Base-by-base conservation (phyloP, 2,797 vertebrate genomes). In the Sitta carolinensis region DNA sequence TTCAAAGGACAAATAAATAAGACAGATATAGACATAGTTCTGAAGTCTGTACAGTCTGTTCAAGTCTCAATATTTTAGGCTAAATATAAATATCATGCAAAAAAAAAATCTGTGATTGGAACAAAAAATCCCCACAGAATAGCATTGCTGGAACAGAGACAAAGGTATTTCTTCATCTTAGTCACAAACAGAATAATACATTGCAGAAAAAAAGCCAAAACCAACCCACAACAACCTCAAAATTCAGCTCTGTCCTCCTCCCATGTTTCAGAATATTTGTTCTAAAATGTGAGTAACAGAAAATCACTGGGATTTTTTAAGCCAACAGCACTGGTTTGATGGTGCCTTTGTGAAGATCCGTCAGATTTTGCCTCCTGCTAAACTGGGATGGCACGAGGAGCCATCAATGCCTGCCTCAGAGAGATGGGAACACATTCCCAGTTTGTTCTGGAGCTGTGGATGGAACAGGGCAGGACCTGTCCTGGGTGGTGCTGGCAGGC, bases 1-100 rank as follows among this genome's bases (percentile, higher is more conserved):
- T 95, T 78, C 62, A 82, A 91, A 93, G 67, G 78, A 94, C 67
- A 91, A 94, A 91, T 68, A 84, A 85, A 68, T 82, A 88, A 82
- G 79, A 66, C 61, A 83, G 82, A 69, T 73, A 83, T 55, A 69
- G 58, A 11, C 68, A 43, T 5, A 54, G 52, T 57, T 42, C 57
- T 83, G 52, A 83, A 90, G 38, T 11, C 69, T 85, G 88, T 54
- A 67, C 72, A 73, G 73, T 32, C 74, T 54, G 42, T 74, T 73
- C 66, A 86, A 93, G 82, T 61, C 85, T 63, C 59, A 91, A 87
- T 93, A 93, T 87, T 96, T 88, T 70, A 79, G 66, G 55, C 85
- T 87, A 93, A 90, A 94, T 91, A 83, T 77, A 94, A 90, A 36
- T 42, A 57, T 34, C 6, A 10, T 40, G 66, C 25, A 38, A 79